A percentile compares a stretch with the other conserved stretches of the same genome.
These are phyloP conservation scores for Dryococelus australis DNA, from an alignment of 2,888 invertebrate genomes.

Conservation along the genomic window DNA sequence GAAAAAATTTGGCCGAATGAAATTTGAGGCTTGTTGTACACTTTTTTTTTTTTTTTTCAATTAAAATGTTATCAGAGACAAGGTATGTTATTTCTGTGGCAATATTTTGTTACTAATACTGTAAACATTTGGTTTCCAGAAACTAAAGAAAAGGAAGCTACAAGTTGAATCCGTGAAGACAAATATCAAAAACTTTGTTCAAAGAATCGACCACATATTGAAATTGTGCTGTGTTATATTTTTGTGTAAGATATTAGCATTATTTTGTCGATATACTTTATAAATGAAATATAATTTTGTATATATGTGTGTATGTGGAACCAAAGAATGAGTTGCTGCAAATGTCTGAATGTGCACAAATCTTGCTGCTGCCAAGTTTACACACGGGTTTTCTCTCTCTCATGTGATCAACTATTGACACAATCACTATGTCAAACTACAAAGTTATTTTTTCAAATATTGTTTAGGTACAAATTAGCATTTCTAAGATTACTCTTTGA, in stretches of 20 bases:
- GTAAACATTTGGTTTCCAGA: conserved; percentile 35
- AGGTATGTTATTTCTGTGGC: no score
- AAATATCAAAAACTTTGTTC: conserved; percentile 37
- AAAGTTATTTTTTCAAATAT: conserved; percentile 35
- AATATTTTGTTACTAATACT: no score
- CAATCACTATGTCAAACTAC: conserved; percentile 20
- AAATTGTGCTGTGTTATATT: conserved; percentile 49
- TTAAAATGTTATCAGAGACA: no score
- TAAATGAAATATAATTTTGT: conserved; percentile 34
- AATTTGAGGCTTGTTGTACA: no score
- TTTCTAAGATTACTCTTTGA: conserved; percentile 23
- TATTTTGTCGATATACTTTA: conserved; percentile 43
- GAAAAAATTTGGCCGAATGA: no score
- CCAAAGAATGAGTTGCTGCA: conserved; percentile 26
- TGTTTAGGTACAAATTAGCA: conserved; percentile 24
- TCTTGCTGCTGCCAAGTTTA: conserved; percentile 3
- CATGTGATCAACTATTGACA: conserved; percentile 32
- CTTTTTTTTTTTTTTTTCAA: no score
- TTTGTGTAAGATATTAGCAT: conserved; percentile 49
- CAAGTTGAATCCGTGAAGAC: conserved; percentile 44
- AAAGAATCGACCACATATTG: conserved; percentile 44
- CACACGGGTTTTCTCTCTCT: conserved; percentile 37
- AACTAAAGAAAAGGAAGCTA: conserved; percentile 43
- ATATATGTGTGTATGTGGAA: conserved; percentile 33
- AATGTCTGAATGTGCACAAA: conserved; percentile 32